phyloP scores from a whole-genome alignment of 2,113 vertebrate genomes.

The Pelobates fuscus region DNA sequence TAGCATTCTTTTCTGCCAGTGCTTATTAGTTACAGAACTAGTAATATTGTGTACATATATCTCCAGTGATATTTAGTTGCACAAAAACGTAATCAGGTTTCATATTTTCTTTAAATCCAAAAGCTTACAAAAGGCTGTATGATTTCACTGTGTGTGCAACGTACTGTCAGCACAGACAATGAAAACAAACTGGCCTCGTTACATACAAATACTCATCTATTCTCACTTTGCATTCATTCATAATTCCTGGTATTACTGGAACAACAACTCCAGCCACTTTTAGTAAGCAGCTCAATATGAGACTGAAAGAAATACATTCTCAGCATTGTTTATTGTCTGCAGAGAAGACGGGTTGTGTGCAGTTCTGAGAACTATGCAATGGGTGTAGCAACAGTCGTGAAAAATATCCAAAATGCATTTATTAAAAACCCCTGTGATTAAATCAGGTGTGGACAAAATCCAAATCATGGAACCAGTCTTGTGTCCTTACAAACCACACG shows the following conservation, averaged over 20 bases:
- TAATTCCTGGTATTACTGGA: constrained; percentile 44
- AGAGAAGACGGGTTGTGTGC: constrained; percentile 13
- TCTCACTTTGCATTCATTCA: constrained; percentile 41
- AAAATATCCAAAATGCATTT: neutral
- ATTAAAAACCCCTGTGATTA: neutral
- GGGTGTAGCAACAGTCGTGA: neutral
- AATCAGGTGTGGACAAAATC: neutral
- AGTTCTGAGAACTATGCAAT: neutral
- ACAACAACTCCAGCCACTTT: constrained; percentile 36
- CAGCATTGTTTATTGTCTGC: constrained; percentile 41
- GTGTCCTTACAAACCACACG: neutral
- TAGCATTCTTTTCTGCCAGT: neutral
- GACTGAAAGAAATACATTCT: constrained; percentile 25
- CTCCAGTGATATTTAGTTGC: neutral
- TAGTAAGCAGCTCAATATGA: constrained; percentile 37
- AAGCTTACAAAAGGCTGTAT: constrained; percentile 2
- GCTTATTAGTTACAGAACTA: neutral
- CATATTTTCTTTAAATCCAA: constrained; percentile 7
- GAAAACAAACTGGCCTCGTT: constrained; percentile 25
- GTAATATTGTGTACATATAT: neutral
- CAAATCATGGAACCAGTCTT: neutral
- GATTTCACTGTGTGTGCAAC: neutral
- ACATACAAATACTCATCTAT: constrained; percentile 40
- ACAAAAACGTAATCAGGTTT: neutral
- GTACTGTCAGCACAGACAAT: constrained; percentile 30